A percentile compares a stretch with the other conserved stretches of the same genome.
These are phyloP conservation scores for Linyphia triangularis DNA, from an alignment of 2,888 invertebrate species.

Conservation along the genomic window DNA sequence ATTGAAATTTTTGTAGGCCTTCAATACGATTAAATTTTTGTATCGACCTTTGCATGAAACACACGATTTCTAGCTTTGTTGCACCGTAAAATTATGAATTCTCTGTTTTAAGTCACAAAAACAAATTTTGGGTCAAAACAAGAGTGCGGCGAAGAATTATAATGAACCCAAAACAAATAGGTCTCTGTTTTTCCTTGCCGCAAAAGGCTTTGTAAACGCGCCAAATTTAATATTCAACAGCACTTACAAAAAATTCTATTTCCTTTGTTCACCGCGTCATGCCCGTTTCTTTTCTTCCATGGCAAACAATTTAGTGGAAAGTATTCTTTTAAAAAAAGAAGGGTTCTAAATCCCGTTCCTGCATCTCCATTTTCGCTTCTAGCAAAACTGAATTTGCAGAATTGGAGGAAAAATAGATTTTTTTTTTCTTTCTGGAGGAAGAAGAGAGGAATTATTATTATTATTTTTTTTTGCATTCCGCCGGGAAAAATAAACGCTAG, in stretches of 20 bases:
- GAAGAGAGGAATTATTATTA: not conserved
- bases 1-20: too few relatives aligned
- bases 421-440: not conserved
- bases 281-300: not conserved
- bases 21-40: too few relatives aligned
- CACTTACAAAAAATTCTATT: not conserved
- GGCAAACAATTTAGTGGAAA: constrained; percentile 5
- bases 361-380: not conserved
- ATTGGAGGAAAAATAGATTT: not conserved
- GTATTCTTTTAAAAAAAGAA: not conserved
- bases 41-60: too few relatives aligned
- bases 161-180: too few relatives aligned
- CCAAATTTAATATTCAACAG: not conserved
- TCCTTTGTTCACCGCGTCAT: not conserved
- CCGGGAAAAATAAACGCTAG: not conserved
- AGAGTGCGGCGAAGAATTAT: not conserved
- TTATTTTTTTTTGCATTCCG: too few relatives aligned
- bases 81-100: too few relatives aligned
- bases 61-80: too few relatives aligned
- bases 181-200: not conserved
- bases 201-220: not conserved
- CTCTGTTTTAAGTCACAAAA: too few relatives aligned
- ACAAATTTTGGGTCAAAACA: too few relatives aligned
- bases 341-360: not conserved
- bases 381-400: not conserved